Conservation (phyloP, 2,797 vertebrate genomes). For the Coluber constrictor region DNA sequence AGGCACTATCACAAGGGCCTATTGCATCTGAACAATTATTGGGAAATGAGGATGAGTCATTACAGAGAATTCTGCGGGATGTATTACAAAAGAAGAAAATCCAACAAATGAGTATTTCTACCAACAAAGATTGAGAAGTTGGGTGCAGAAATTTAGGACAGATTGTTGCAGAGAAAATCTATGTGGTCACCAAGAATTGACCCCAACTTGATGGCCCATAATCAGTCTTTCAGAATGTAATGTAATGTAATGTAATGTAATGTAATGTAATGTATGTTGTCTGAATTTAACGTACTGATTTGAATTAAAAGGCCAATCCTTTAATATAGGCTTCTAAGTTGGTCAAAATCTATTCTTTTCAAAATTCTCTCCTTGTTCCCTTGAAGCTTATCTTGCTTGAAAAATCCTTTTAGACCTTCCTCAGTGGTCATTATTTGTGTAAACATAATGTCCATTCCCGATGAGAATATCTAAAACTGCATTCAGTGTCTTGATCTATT, state of each 20-base stretch:
- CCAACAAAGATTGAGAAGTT: neutral
- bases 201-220: neutral
- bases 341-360: neutral
- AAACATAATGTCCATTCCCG: neutral
- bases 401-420: neutral
- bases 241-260: too few species aligned
- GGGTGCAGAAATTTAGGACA: neutral
- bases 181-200: neutral
- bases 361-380: slow-evolving; percentile 4
- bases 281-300: neutral
- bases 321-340: neutral
- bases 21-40: neutral
- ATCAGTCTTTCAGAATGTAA: neutral
- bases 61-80: neutral
- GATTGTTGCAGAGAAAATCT: neutral
- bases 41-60: neutral
- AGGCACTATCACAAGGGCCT: neutral
- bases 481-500: neutral
- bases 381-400: neutral
- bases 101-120: neutral
- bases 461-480: neutral
- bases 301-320: neutral
- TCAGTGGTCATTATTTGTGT: neutral
- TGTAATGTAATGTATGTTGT: neutral
- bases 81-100: neutral